Base-by-base conservation (phyloP, 2,888 invertebrate species). In the Rhingia rostrata region DNA sequence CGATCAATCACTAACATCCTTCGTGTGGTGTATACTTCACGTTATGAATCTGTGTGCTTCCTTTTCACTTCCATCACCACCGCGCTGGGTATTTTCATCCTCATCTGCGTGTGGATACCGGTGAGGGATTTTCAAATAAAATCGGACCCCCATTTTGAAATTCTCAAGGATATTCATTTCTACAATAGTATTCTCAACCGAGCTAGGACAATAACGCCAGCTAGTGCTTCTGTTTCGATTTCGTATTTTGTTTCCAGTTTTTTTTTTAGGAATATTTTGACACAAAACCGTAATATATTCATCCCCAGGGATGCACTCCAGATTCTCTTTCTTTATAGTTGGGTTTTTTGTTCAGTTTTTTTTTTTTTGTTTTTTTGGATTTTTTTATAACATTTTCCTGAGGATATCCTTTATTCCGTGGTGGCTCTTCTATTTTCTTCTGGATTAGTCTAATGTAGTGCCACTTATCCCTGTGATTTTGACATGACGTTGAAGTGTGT, bases 361-460 rank as follows among this genome's bases (percentile, higher is more conserved):
- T 45, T 53, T 43, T 22, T 45, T 41, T 14, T 39, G 10, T 72
- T 56, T 22, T 56, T 64, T 72, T 41, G n/a, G 14, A 45, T n/a
- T 35, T 14, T 14, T 35, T 54, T 9, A 6, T 49, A 39, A 56
- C 37, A 32, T 41, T 63, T 78, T 63, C 56, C 37, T 30, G 41
- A 37, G 64, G 30, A 75, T 84, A 84, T 84, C 66, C 75, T 75
- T 70, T 84, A 74, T 79, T 22, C 73, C 61, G 39, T 51, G 22
- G 73, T 79, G 79, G 63, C 60, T 79, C 64, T 79, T 79, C 45
- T 51, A 67, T 79, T 75, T 74, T 66, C 53, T 47, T 64, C n/a
- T 75, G 51, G 84, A 84, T 84, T 84, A 84, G 84, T 75, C 84
- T 80, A 84, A 84, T 84, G 84, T 84, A 84, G 84, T 80, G 74